Evolutionary conservation across 2,797 vertebrate genomes (phyloP).

Genomic region (Hafferia zeledoni): DNA sequence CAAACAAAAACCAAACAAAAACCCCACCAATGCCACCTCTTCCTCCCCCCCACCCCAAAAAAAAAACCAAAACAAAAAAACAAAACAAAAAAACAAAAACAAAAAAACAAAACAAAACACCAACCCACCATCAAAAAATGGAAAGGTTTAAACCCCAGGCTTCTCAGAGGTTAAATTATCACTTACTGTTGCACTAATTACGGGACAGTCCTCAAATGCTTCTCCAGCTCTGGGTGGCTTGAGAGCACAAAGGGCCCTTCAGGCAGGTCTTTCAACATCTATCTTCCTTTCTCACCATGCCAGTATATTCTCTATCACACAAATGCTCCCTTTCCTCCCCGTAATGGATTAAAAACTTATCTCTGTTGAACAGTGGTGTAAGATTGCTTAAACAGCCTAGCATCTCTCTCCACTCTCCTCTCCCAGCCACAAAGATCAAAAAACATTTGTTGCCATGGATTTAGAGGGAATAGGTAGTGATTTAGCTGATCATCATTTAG

Average conservation of each 20-base stretch:
- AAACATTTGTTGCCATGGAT: neutral
- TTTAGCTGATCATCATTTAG: neutral
- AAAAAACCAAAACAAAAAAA: neutral
- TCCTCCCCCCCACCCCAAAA: too few relatives aligned
- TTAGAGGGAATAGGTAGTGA: neutral
- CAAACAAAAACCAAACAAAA: neutral
- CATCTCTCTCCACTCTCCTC: neutral
- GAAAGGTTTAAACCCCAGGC: neutral
- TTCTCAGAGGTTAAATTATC: slow-evolving; percentile 22
- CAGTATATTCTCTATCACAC: slow-evolving; percentile 31
- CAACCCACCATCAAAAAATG: too few relatives aligned
- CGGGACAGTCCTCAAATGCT: slow-evolving; percentile 13
- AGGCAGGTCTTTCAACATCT: neutral
- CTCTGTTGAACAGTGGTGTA: slow-evolving; percentile 34
- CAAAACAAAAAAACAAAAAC: too few relatives aligned
- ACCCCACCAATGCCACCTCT: too few relatives aligned
- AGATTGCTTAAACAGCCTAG: slow-evolving; percentile 29
- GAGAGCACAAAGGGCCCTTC: neutral
- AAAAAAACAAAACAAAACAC: too few relatives aligned
- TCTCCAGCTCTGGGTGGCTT: neutral
- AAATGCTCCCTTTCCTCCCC: slow-evolving; percentile 17
- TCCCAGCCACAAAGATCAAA: neutral
- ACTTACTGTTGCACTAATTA: slow-evolving; percentile 53
- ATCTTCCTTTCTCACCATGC: slow-evolving; percentile 44
- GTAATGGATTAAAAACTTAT: slow-evolving; percentile 58